Base-by-base conservation (phyloP, 1,140 invertebrate species). In the Drosophila cardini region DNA sequence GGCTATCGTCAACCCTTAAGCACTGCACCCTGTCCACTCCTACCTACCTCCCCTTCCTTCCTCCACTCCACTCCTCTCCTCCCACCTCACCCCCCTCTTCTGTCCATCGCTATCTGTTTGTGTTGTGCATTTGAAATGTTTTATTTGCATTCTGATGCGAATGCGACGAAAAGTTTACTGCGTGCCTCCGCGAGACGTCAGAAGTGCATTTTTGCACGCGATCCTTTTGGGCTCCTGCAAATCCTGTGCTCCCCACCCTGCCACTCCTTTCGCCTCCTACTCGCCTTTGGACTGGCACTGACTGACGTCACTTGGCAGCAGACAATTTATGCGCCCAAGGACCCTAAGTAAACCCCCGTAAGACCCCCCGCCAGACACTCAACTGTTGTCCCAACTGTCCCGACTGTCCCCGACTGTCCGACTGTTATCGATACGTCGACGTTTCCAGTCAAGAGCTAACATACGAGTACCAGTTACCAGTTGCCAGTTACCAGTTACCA, bases 181-280 rank as follows among this genome's bases (percentile, higher is more conserved):
- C 68, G 58, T 70, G 61, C 57, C 62, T 61, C 60, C 56, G 48
- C 21, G 56, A 68, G 40, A 69, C 58, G 70, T 67, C 76, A 77
- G 80, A 89, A 89, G 84, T 89, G 84, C 84, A 87, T 87, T 70
- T 84, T 87, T 87, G 84, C 84, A 87, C 84, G 84, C 84, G 82
- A 87, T 84, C 84, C 85, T 87, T 83, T 56, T 36, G 21, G 46
- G 61, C 84, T 87, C 86, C 84, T 79, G 79, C 79, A 58, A 72
- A 70, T 69, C 63, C 64, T 67, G 52, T 67, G 34, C n/a, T 16
- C 30, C 32, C 15, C 58, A 6, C 18, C 26, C 45, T 10, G 6
- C 18, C 16, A 4, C 42, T 8, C 2, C 43, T 45, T 2, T 45
- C 9, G 34, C 53, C 56, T 26, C 52, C 43, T 38, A 56, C 71